phyloP scores from a whole-genome alignment of 2,113 vertebrate genomes.

The Mustelus asterias region DNA sequence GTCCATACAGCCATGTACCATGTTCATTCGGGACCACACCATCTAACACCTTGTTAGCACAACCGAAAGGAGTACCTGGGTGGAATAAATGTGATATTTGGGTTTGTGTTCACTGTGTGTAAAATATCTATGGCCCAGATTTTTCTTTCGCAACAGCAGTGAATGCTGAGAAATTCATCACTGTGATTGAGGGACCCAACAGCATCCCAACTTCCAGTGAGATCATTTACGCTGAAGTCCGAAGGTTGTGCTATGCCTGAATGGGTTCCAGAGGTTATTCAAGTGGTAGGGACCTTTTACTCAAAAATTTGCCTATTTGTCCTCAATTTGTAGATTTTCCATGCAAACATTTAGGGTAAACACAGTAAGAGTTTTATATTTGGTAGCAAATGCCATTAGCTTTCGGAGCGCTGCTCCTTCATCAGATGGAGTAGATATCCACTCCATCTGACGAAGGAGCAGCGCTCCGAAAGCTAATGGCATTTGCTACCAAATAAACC shows the following conservation, averaged over 20 bases:
- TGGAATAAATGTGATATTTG: neutral
- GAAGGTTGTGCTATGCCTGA: neutral
- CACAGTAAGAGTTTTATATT: no score
- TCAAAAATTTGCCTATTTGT: neutral
- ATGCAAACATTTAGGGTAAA: no score
- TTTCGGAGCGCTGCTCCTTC: no score
- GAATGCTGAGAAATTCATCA: neutral
- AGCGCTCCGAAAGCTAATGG: no score
- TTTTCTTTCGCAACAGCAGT: neutral
- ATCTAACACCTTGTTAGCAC: slow-evolving; percentile 50
- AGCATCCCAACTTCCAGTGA: neutral
- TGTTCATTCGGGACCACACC: slow-evolving; percentile 64
- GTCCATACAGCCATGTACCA: slow-evolving; percentile 67
- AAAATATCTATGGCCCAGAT: neutral
- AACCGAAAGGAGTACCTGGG: slow-evolving; percentile 57
- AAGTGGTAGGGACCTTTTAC: neutral
- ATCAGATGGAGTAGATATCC: no score
- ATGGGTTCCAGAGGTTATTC: neutral
- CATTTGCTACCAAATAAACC: no score
- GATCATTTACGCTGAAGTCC: neutral
- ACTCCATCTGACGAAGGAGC: no score
- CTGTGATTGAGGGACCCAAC: neutral
- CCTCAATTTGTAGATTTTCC: neutral
- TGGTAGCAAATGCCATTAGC: no score
- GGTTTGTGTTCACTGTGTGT: neutral